phyloP scores from a whole-genome alignment of 2,888 invertebrate genomes.

The Nebria salina region DNA sequence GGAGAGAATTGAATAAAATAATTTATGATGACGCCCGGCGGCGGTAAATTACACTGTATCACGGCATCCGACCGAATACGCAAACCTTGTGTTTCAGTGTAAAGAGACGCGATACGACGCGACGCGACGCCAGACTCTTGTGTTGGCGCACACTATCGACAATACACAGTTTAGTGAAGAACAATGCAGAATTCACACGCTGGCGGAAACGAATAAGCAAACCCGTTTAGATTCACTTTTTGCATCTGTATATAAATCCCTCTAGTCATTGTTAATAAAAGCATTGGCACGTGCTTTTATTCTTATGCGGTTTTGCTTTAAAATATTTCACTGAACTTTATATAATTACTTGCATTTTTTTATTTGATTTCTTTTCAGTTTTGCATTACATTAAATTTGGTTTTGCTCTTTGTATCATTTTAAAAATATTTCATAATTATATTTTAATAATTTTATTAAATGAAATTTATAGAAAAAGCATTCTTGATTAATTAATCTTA shows the following conservation, averaged over 20 bases:
- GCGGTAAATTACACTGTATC: slow-evolving; percentile 1
- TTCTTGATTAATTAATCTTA: background rate
- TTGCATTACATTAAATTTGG: too few species aligned
- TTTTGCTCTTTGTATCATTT: too few species aligned
- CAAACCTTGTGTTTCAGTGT: background rate
- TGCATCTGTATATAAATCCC: background rate
- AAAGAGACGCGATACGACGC: background rate
- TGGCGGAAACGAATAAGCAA: background rate
- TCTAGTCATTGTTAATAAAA: background rate
- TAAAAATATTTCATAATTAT: too few species aligned
- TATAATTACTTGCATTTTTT: too few species aligned
- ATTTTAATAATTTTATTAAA: too few species aligned
- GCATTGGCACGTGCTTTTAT: too few species aligned
- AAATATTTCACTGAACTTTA: too few species aligned
- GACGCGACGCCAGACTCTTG: background rate
- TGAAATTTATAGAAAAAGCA: background rate
- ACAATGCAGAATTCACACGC: background rate
- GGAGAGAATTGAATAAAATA: background rate
- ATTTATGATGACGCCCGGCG: background rate
- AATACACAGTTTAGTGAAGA: background rate
- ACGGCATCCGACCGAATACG: background rate
- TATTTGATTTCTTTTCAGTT: too few species aligned
- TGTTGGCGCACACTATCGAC: background rate
- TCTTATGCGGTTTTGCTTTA: too few species aligned
- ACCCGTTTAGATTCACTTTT: background rate